Base-by-base conservation (phyloP, 2,888 invertebrate genomes). In the Branchellion lobata region DNA sequence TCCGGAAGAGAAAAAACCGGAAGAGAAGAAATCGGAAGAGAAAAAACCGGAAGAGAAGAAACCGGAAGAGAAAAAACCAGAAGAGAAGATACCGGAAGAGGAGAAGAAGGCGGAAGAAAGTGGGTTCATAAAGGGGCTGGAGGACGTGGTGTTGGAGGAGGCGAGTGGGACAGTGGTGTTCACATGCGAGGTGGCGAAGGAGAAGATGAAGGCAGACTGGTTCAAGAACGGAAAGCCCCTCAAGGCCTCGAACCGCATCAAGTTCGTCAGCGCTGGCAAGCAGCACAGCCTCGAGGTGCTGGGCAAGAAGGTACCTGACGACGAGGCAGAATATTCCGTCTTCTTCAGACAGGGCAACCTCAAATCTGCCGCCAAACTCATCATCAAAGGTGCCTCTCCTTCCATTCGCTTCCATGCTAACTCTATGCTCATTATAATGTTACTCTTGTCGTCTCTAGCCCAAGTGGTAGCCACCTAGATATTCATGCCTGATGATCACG, bases 231-330 rank as follows among this genome's bases (percentile, higher is more conserved):
- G 79, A n/a, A 81, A 81, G 72, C 77, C 74, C 14, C 27, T 82
- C 11, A 75, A 81, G 34, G 69, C 79, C 18, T 79, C 78, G 31
- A 80, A 81, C 78, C 82, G 78, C 61, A 80, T 82, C 69, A 81
- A 82, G 34, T 80, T 83, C 61, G 31, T 61, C n/a, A 79, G 65
- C 31, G 69, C 80, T 18, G 83, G 82, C 11, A 78, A 78, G 36
- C 81, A 82, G 81, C 96, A 96, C 86, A 92, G 92, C 84, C 88
- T 96, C 34, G 93, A 94, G 86, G 93, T 96, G 84, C 92, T 93
- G 85, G 92, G 94, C 82, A 91, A 93, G 53, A 91, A 91, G 2
- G 18, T 77, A 81, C 86, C 89, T 0, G 91, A 91, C 78, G 95
- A 86, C 79, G 83, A 83, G 36, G 86, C 85, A 24, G 83, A 84